Conservation (phyloP, 2,888 invertebrate species). For the Nephrocerus scutellatus region DNA sequence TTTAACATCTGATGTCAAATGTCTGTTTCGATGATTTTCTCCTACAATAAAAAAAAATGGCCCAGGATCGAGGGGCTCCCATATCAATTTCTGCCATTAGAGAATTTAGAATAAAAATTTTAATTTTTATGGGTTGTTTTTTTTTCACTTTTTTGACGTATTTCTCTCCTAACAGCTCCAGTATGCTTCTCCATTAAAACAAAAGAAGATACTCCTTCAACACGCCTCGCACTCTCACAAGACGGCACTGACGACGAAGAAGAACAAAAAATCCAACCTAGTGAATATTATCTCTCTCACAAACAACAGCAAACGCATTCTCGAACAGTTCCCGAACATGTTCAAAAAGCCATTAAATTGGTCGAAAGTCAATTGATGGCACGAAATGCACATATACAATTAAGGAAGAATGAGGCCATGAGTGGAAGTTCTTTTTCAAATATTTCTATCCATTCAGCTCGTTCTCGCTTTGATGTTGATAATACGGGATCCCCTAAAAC, state of each 20-base stretch:
- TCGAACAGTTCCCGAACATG: constrained; percentile 37
- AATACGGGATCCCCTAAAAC: no score
- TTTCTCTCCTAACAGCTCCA: constrained; percentile 50
- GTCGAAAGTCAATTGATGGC: constrained; percentile 43
- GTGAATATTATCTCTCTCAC: constrained; percentile 13
- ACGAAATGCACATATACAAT: constrained; percentile 30
- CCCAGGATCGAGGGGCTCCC: no score
- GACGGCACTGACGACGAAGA: constrained; percentile 70
- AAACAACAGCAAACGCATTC: constrained; percentile 2
- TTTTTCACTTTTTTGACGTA: constrained; percentile 23
- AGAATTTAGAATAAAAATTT: neutral
- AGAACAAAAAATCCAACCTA: constrained; percentile 23
- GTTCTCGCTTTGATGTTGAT: constrained; percentile 22
- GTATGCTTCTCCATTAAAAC: constrained; percentile 81
- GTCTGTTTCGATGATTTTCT: no score
- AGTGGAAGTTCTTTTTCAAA: no score
- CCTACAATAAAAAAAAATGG: no score
- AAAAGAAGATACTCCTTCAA: constrained; percentile 61
- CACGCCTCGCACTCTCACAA: constrained; percentile 68
- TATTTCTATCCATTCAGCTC: constrained; percentile 4
- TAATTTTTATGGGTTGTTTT: neutral
- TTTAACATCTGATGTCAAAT: no score
- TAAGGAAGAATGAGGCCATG: constrained; percentile 2
- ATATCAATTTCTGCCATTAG: no score
- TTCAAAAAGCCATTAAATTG: constrained; percentile 43